Evolutionary conservation across 2,797 vertebrate species (phyloP).

Genomic region (Sebastiscus tertius): DNA sequence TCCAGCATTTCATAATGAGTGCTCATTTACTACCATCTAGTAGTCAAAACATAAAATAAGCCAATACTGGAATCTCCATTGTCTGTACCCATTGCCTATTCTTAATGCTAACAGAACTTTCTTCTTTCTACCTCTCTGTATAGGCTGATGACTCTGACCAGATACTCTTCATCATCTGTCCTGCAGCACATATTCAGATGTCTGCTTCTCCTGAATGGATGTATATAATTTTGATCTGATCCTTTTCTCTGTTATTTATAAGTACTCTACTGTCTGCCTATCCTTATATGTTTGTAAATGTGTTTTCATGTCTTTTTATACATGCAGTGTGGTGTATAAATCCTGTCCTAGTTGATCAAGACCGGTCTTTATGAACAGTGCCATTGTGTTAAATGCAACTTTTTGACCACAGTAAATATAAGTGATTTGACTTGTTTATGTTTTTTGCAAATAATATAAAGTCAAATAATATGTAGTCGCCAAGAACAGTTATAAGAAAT

Average conservation of each 20-base stretch:
- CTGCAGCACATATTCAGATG: constrained; percentile 31
- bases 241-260: constrained; percentile 68
- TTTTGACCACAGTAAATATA: constrained; percentile 15
- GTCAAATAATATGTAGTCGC: neutral
- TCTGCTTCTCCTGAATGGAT: constrained; percentile 41
- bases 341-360: constrained; percentile 41
- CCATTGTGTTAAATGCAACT: constrained; percentile 59
- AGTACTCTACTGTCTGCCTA: constrained; percentile 32
- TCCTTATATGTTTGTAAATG: constrained; percentile 44
- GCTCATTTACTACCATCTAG: neutral
- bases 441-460: constrained; percentile 28
- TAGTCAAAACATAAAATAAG: neutral
- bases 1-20: neutral
- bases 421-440: constrained; percentile 34
- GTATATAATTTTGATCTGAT: constrained; percentile 59
- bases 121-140: neutral
- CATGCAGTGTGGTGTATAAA: constrained; percentile 2
- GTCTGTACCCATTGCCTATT: neutral
- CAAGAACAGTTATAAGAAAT: neutral
- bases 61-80: neutral
- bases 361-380: constrained; percentile 53
- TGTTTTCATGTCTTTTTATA: constrained; percentile 58
- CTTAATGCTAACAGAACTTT: neutral
- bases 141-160: constrained; percentile 28
- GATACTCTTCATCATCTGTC: constrained; percentile 27